Conservation (phyloP, 2,888 invertebrate genomes). For the Crossocerus cetratus region DNA sequence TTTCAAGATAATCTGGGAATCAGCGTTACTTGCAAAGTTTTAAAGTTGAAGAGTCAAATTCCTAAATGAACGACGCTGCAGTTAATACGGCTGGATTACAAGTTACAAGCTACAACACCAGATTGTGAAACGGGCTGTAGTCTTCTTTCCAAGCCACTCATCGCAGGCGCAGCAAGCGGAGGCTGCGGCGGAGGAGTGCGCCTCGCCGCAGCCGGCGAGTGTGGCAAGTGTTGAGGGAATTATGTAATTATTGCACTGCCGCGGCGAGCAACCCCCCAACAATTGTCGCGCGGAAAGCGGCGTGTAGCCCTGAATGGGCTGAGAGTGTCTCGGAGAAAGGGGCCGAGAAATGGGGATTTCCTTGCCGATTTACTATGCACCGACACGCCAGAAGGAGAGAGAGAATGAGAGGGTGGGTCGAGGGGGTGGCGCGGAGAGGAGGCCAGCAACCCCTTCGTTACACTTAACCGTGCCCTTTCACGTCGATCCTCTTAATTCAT, state of each 20-base stretch:
- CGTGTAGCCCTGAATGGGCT: slow-evolving; percentile 51
- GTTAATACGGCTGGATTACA: too few relatives aligned
- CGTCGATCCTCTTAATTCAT: slow-evolving; percentile 1
- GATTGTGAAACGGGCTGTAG: too few relatives aligned
- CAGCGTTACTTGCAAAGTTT: too few relatives aligned
- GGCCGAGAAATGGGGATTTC: slow-evolving; percentile 46
- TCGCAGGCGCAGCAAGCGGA: too few relatives aligned
- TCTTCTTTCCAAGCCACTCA: too few relatives aligned
- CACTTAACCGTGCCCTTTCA: background rate
- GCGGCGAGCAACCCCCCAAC: slow-evolving; percentile 49
- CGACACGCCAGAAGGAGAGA: background rate
- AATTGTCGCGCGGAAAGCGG: slow-evolving; percentile 66
- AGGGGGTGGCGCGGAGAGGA: background rate
- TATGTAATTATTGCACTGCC: slow-evolving; percentile 75
- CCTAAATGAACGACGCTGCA: too few relatives aligned
- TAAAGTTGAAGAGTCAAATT: too few relatives aligned
- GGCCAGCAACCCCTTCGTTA: background rate
- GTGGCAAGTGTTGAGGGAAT: slow-evolving; percentile 68
- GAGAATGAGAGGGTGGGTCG: too few relatives aligned
- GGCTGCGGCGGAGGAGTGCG: too few relatives aligned
- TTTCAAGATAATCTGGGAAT: too few relatives aligned
- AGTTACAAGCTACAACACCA: too few relatives aligned
- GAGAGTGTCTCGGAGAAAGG: slow-evolving; percentile 44
- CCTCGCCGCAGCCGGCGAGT: slow-evolving; percentile 3
- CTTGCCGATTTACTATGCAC: slow-evolving; percentile 44